Percentiles rank a stretch among this genome's conserved stretches.
These are phyloP conservation scores for Ganaspis brasiliensis DNA, from an alignment of 2,888 invertebrate species.

Conservation along the genomic window DNA sequence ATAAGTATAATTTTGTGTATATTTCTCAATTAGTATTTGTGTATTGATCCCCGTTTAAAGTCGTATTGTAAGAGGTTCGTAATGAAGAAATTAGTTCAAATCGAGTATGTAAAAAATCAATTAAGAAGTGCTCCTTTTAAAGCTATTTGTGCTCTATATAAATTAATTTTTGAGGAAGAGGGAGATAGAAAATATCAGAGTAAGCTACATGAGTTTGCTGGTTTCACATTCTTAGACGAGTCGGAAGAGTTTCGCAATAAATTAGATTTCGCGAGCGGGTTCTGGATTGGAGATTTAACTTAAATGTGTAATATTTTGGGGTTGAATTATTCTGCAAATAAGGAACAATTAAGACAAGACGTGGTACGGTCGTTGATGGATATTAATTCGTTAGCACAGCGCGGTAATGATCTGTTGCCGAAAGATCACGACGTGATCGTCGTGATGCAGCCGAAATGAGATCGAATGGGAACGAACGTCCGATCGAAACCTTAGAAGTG, in stretches of 20 bases:
- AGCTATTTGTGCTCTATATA: constrained; percentile 30
- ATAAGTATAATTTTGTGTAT: background rate
- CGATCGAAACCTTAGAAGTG: too few species aligned
- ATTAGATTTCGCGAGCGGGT: background rate
- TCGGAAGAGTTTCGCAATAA: constrained; percentile 37
- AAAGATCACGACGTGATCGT: background rate
- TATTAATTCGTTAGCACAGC: background rate
- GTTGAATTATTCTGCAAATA: background rate
- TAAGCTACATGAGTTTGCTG: constrained; percentile 23
- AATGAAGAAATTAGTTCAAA: constrained; percentile 37
- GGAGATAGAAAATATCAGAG: constrained; percentile 24
- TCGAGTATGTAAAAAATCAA: constrained; percentile 5
- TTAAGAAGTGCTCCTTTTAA: constrained; percentile 12
- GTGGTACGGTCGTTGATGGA: background rate
- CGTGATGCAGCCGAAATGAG: background rate
- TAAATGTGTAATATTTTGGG: constrained; percentile 44
- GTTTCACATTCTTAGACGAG: constrained; percentile 37
- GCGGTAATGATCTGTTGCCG: background rate
- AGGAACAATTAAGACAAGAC: constrained; percentile 5
- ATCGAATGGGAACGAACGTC: too few species aligned
- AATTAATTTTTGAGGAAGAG: constrained; percentile 44
- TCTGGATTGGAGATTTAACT: constrained; percentile 33
- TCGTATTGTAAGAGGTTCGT: constrained; percentile 6
- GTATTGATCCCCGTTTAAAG: background rate
- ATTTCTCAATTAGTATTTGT: background rate